Percentiles rank a stretch among this genome's conserved stretches.
Evolutionary conservation across 2,888 invertebrate species (phyloP).

Genomic region (Philereme transversata): DNA sequence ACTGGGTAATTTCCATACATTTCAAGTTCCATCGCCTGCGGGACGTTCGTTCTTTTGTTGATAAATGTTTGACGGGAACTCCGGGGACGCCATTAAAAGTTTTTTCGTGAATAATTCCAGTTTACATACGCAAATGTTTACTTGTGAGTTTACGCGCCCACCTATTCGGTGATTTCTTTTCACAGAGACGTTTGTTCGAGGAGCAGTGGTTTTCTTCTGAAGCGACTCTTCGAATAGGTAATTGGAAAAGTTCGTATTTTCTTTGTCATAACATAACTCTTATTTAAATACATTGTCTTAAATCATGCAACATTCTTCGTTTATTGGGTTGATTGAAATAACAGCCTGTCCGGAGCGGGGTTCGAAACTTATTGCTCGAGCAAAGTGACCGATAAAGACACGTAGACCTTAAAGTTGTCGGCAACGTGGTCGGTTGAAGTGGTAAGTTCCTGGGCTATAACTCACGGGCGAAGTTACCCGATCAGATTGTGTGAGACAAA

Average conservation of each 20-base stretch:
- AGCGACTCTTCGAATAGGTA: constrained; percentile 73
- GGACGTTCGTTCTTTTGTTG: constrained; percentile 84
- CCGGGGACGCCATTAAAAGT: constrained; percentile 84
- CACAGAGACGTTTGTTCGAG: constrained; percentile 75
- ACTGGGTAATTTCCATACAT: constrained; percentile 84
- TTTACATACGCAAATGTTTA: constrained; percentile 84
- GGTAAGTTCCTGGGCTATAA: constrained; percentile 66
- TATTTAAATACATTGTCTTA: constrained; percentile 49
- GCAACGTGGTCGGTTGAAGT: constrained; percentile 52
- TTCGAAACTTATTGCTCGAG: constrained; percentile 44
- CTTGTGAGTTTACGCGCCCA: constrained; percentile 80
- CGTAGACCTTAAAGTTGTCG: constrained; percentile 54
- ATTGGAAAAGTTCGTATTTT: constrained; percentile 74
- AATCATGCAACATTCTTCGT: constrained; percentile 33
- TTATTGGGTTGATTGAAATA: constrained; percentile 39
- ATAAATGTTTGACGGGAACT: constrained; percentile 84
- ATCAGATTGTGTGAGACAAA: constrained; percentile 69
- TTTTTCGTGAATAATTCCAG: constrained; percentile 84
- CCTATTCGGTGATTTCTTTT: constrained; percentile 83
- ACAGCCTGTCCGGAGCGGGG: constrained; percentile 24
- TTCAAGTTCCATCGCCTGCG: constrained; percentile 84
- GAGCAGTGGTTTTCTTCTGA: constrained; percentile 63
- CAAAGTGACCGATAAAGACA: constrained; percentile 55
- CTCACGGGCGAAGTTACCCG: constrained; percentile 62
- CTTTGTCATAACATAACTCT: constrained; percentile 60